Conservation (phyloP, 2,797 vertebrate genomes). For the Huso huso region DNA sequence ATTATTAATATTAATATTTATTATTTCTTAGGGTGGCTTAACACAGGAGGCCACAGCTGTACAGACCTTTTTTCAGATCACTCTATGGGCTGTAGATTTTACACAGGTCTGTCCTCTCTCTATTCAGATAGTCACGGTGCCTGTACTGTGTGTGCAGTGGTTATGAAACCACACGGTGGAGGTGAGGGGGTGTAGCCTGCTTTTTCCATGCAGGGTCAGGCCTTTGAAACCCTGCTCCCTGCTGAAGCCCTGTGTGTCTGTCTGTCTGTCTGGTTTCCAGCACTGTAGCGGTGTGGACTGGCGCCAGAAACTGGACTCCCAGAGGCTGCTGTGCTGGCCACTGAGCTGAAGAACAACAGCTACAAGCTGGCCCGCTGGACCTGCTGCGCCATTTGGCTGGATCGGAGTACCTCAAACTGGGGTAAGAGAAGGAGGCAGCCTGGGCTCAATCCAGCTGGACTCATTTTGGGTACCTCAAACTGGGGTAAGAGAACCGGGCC, state of each 20-base stretch:
- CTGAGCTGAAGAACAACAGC: conserved; percentile 97
- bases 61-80: too few relatives aligned
- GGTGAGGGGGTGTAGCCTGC: too few relatives aligned
- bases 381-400: conserved; percentile 89
- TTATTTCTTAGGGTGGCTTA: too few relatives aligned
- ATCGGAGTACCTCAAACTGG: conserved; percentile 87
- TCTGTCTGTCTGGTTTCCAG: conserved; percentile 41
- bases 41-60: too few relatives aligned
- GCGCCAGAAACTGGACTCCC: conserved; percentile 97
- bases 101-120: too few relatives aligned
- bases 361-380: conserved; percentile 98
- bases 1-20: too few relatives aligned
- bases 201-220: not conserved
- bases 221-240: not conserved
- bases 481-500: too few relatives aligned
- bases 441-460: not conserved
- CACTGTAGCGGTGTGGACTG: conserved; percentile 95
- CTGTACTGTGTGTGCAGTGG: too few relatives aligned
- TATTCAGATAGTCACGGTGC: too few relatives aligned
- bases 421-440: conserved; percentile 54
- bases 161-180: too few relatives aligned
- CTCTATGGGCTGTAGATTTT: too few relatives aligned
- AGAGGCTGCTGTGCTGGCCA: conserved; percentile 95
- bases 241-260: not conserved
- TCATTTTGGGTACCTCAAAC: too few relatives aligned